These are phyloP conservation scores for Diaperis boleti DNA, from an alignment of 2,888 invertebrate genomes.

Conservation along the genomic window DNA sequence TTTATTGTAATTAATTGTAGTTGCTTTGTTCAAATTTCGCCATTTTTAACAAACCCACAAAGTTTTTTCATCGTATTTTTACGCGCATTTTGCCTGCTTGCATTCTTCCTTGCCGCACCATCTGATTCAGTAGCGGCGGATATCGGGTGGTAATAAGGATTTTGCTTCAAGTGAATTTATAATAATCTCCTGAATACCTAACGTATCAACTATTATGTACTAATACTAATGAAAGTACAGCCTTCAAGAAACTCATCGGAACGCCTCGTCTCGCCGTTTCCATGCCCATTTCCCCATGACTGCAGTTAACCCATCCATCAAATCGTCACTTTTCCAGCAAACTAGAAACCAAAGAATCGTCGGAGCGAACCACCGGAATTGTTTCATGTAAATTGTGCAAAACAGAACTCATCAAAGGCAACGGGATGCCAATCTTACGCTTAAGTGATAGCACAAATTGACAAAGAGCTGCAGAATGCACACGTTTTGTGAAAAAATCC, in stretches of 20 bases:
- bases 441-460: constrained; percentile 35
- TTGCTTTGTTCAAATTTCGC: too few species aligned
- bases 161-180: too few species aligned
- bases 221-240: too few species aligned
- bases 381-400: constrained; percentile 16
- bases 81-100: too few species aligned
- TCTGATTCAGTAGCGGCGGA: too few species aligned
- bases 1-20: too few species aligned
- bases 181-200: too few species aligned
- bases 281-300: neutral
- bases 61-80: too few species aligned
- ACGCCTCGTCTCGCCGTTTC: neutral
- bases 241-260: neutral
- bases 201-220: too few species aligned
- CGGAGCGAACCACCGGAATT: constrained; percentile 10
- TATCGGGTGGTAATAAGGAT: too few species aligned
- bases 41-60: too few species aligned
- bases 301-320: neutral
- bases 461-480: constrained; percentile 36
- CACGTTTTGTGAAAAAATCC: constrained; percentile 32
- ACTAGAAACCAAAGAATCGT: constrained; percentile 4
- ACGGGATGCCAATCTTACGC: constrained; percentile 29
- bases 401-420: constrained; percentile 27
- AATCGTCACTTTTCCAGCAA: neutral
- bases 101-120: too few species aligned